A percentile compares a stretch with the other conserved stretches of the same genome.
phyloP scores from a whole-genome alignment of 2,113 vertebrate species.

The human region GRCh38 chr6:36747001-36747500 shows the following conservation, averaged over 20 bases:
- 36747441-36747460: background rate
- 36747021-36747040: background rate
- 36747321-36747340: background rate
- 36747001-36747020: background rate
- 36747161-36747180: background rate
- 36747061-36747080: background rate
- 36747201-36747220: background rate
- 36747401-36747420: background rate
- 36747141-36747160: background rate
- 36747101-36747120: background rate
- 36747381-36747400: background rate
- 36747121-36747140: fast-evolving
- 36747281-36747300: background rate
- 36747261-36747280: background rate
- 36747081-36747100: background rate
- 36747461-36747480: background rate
- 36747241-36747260: background rate
- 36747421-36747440: background rate
- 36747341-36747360: too few species aligned
- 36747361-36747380: background rate
- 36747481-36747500: too few species aligned
- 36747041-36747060: background rate
- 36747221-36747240: background rate
- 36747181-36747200: background rate
- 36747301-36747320: background rate